Percentiles rank a stretch among this genome's conserved stretches.
Conservation (phyloP, 2,797 vertebrate species). For the Dendrocincla fuliginosa region DNA sequence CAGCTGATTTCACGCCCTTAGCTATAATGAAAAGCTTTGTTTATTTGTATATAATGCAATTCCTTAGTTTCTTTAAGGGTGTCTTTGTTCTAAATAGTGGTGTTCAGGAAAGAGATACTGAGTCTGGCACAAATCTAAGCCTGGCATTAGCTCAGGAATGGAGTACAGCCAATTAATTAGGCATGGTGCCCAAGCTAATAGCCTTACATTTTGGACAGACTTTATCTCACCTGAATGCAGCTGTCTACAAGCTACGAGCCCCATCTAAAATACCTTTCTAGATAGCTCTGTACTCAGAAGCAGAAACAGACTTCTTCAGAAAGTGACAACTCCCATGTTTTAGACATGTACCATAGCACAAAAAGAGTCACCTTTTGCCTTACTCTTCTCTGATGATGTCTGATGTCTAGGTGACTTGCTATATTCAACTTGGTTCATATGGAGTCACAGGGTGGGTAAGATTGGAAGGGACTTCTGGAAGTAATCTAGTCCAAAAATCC, state of each 20-base stretch:
- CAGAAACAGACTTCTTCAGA: neutral
- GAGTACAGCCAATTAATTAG: constrained; percentile 19
- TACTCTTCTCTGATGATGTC: neutral
- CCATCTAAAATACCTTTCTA: neutral
- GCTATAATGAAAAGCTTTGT: neutral
- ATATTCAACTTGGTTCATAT: neutral
- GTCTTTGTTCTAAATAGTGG: neutral
- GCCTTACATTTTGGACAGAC: neutral
- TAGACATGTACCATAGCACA: neutral
- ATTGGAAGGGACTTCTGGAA: neutral
- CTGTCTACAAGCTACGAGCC: neutral
- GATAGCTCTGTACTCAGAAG: neutral
- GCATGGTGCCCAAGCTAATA: neutral
- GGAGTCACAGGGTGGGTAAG: neutral
- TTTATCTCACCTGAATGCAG: neutral
- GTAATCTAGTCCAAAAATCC: neutral
- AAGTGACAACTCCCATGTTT: neutral
- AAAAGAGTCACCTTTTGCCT: neutral
- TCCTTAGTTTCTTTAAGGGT: neutral
- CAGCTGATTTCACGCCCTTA: neutral
- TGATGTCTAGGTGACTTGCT: neutral
- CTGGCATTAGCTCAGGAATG: neutral
- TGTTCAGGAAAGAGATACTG: neutral
- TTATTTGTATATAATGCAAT: neutral
- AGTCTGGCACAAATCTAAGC: neutral